Evolutionary conservation across 2,888 invertebrate species (phyloP), one percentile per base, ranked within the genome.

Genomic region (Oeneis ivallda): DNA sequence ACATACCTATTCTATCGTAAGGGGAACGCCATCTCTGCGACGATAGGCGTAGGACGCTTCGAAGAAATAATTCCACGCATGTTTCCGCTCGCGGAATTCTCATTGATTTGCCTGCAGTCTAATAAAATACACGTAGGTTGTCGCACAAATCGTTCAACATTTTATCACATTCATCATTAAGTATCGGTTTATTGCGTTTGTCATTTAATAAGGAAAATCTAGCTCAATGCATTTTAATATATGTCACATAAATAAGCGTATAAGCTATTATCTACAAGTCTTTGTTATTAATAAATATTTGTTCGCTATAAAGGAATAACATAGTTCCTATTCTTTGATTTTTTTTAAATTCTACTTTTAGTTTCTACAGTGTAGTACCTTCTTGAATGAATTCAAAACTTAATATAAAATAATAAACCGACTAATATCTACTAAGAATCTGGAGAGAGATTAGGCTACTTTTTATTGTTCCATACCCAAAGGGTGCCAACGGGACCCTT

Each of bases 81-180:
- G 37, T 9, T 37, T 37, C 37, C 37, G 37, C 37, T 37, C 37
- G 4, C 37, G 37, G 37, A 37, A 8, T 37, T 37, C 9, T 37
- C 1, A 1, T 37, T 7, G 8, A 37, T 37, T 9, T 37, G 37
- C 7, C 37, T 8, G 70, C 58, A 68, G 67, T 68, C 70, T 70
- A 70, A 69, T 66, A 69, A 67, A 67, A 62, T 67, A 67, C 67
- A 64, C 65, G 65, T 71, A 68, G 68, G 66, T 70, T 72, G 65
- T 70, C 19, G 34, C 58, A 70, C 64, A 65, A 60, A 64, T 60
- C 58, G 39, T 56, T 67, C 45, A 41, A 68, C 50, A 62, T 50
- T 50, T 67, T 65, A 68, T 66, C 65, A 41, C 53, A 68, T 63
- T 50, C 45, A 65, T 65, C 52, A 41, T 41, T 52, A 52, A 13